A percentile compares a stretch with the other conserved stretches of the same genome.
Evolutionary conservation across 92 coral and sea anemone species (phyloP).

Genomic region (Porites rus): DNA sequence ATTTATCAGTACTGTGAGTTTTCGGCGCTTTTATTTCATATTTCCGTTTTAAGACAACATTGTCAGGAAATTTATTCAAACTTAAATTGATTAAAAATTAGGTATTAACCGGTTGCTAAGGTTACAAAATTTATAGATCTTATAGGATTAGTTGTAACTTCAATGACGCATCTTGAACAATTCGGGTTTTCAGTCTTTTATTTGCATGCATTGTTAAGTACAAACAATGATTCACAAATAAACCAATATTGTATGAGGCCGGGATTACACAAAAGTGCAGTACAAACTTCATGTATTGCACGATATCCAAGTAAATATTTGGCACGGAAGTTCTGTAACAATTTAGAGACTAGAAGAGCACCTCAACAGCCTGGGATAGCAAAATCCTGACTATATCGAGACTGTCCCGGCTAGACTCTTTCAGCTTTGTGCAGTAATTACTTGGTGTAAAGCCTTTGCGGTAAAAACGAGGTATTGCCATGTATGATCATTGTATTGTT

Average conservation of each 20-base stretch:
- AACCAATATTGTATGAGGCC: neutral
- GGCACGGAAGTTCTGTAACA: neutral
- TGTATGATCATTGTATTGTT: too few species aligned
- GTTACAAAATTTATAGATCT: neutral
- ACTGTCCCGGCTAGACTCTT: too few species aligned
- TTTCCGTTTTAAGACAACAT: neutral
- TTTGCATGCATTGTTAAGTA: neutral
- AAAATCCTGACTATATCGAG: neutral
- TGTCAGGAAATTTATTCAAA: neutral
- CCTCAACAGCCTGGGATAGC: neutral
- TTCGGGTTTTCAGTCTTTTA: conserved; percentile 14
- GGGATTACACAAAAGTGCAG: neutral
- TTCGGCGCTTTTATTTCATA: neutral
- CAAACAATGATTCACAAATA: neutral
- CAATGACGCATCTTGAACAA: conserved; percentile 4
- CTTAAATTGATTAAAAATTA: neutral
- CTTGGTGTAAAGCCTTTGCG: too few species aligned
- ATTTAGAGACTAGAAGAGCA: neutral
- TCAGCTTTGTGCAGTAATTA: too few species aligned
- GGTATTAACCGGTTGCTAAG: neutral
- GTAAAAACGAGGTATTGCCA: too few species aligned
- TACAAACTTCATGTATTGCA: conserved; percentile 1
- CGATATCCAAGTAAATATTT: neutral
- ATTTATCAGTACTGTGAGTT: neutral
- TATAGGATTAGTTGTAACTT: conserved; percentile 14